Evolutionary conservation across 2,113 vertebrate genomes (phyloP).

Genomic region (Salvator merianae): DNA sequence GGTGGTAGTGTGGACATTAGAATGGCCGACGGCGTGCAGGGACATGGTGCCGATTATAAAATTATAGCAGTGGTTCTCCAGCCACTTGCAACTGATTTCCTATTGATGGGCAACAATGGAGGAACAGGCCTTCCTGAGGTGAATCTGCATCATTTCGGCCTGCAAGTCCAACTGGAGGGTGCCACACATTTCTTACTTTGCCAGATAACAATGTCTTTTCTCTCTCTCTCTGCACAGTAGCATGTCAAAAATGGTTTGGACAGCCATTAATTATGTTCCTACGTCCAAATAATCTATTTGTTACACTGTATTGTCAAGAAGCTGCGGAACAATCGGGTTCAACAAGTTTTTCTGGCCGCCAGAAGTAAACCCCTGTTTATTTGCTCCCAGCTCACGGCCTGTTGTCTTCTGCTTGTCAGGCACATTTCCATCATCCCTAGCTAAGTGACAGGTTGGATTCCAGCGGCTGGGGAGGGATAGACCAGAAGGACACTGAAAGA

Average conservation of each 20-base stretch:
- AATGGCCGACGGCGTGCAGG: too few relatives aligned
- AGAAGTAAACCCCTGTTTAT: not conserved
- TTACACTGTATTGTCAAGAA: not conserved
- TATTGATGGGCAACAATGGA: too few relatives aligned
- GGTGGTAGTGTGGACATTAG: too few relatives aligned
- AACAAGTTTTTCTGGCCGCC: not conserved
- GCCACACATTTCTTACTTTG: too few relatives aligned
- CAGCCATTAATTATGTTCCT: not conserved
- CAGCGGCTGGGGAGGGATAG: not conserved
- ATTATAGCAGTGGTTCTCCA: too few relatives aligned
- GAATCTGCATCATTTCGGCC: too few relatives aligned
- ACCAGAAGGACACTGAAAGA: not conserved
- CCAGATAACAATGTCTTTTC: too few relatives aligned
- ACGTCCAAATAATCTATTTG: not conserved
- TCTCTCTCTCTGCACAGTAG: too few relatives aligned
- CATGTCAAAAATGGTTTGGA: not conserved
- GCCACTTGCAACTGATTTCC: too few relatives aligned
- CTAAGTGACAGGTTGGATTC: not conserved
- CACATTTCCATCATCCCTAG: not conserved
- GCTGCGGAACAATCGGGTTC: not conserved
- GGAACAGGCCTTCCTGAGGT: too few relatives aligned
- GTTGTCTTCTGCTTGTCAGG: not conserved
- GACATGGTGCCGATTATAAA: too few relatives aligned
- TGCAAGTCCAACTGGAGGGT: too few relatives aligned
- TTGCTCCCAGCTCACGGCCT: not conserved